phyloP scores from a whole-genome alignment of 2,888 invertebrate genomes.

The Colletes collaris region DNA sequence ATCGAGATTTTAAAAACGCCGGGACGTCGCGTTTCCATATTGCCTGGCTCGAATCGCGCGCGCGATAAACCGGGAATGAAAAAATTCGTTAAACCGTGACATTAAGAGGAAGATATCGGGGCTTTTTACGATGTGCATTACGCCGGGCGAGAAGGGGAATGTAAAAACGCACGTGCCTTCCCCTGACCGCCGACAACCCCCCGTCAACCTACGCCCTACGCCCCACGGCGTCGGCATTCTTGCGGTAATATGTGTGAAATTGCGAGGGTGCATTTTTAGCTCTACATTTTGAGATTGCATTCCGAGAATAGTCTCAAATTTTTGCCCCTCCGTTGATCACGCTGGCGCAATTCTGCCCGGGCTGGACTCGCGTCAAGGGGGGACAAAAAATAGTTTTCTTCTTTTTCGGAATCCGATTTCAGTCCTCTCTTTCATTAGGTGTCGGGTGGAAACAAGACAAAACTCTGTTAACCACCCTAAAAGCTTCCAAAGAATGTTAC shows the following conservation, averaged over 20 bases:
- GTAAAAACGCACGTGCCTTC: slow-evolving; percentile 65
- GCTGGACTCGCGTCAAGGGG: slow-evolving; percentile 15
- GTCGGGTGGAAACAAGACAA: no score
- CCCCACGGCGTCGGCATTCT: slow-evolving; percentile 64
- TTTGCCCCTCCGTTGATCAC: slow-evolving; percentile 53
- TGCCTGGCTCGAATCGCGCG: background rate
- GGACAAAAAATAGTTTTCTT: background rate
- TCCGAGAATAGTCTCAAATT: slow-evolving; percentile 72
- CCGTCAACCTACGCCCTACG: slow-evolving; percentile 40
- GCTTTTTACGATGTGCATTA: slow-evolving; percentile 61
- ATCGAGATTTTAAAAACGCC: slow-evolving; percentile 13
- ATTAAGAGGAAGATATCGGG: slow-evolving; percentile 60
- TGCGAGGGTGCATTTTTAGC: slow-evolving; percentile 76
- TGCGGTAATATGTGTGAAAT: slow-evolving; percentile 76
- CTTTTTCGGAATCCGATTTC: no score
- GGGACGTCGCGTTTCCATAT: slow-evolving; percentile 3
- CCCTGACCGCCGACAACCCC: slow-evolving; percentile 51
- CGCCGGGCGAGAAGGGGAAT: slow-evolving; percentile 63
- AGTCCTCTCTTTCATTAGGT: no score
- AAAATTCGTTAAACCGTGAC: slow-evolving; percentile 54
- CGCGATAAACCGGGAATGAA: slow-evolving; percentile 34
- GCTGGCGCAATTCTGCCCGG: slow-evolving; percentile 56
- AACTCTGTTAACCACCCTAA: no score
- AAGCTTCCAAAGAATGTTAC: no score
- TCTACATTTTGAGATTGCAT: slow-evolving; percentile 75